Base-by-base conservation (phyloP, 2,113 vertebrate species). In the Okapia johnstoni region DNA sequence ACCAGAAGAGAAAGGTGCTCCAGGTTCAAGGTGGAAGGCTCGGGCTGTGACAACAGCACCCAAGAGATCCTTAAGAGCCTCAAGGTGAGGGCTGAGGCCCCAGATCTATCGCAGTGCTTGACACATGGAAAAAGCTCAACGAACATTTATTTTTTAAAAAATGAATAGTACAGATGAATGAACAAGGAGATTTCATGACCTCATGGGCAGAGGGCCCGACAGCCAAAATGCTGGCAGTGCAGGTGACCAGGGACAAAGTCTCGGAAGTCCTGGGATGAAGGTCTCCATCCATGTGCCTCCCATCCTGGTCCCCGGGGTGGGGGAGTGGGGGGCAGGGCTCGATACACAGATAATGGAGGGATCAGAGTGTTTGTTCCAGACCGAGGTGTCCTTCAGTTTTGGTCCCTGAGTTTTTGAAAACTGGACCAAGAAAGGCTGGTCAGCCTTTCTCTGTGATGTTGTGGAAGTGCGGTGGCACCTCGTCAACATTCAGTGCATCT, bases 191-290 rank as follows among this genome's bases (percentile, higher is more conserved):
- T 83, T n/a, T 84, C 23, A n/a, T 46, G 40, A 60, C 8, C 23
- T 21, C 28, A 6, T 1, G 2, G 54, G 19, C 15, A 25, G 86
- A 90, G 85, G 30, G 17, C 55, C 36, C 19, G 19, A 17, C 0
- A 79, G 16, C 46, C 36, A 25, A 66, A 25, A 6, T 7, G n/a
- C 48, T 7, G 14, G 2, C 28, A 9, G 79, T 28, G 23, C 33
- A 17, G 14, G 33, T 4, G 33, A 16, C 58, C 30, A 55, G 36
- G 46, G 33, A 21, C 1, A 3, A 36, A 66, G 9, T 33, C 11
- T 23, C 5, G 0, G 10, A 23, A 19, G 3, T 25, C 26, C n/a
- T 0, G 0, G 26, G 40, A 6, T 48, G 26, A 25, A 17, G 3
- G 33, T 52, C 36, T 70, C 87, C 15, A 54, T 7, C 84, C 15